Percentiles rank a stretch among this genome's conserved stretches.
phyloP scores from a whole-genome alignment of 2,797 vertebrate genomes.

The Natrix natrix region DNA sequence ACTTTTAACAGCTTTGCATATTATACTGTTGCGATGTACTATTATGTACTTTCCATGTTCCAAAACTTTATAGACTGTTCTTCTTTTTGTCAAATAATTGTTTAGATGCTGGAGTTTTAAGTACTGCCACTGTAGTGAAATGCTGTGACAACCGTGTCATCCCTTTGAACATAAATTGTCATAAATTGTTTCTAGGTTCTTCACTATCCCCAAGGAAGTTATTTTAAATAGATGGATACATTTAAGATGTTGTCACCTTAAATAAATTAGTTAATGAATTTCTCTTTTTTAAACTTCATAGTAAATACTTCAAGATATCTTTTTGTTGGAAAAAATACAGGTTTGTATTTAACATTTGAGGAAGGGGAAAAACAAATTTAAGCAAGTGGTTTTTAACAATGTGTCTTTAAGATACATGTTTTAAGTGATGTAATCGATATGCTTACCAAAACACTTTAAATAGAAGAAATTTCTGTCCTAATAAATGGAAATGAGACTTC shows the following conservation, averaged over 20 bases:
- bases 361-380: constrained; percentile 31
- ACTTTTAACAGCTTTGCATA: constrained; percentile 51
- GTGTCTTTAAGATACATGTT: constrained; percentile 10
- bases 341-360: constrained; percentile 8
- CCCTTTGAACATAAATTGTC: constrained; percentile 46
- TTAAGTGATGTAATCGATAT: not conserved
- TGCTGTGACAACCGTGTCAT: constrained; percentile 49
- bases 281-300: constrained; percentile 52
- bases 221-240: constrained; percentile 35
- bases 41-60: constrained; percentile 50
- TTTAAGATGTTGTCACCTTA: constrained; percentile 49
- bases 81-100: constrained; percentile 50
- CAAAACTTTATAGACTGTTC: constrained; percentile 53
- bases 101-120: constrained; percentile 44
- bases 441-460: not conserved
- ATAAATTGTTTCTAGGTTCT: constrained; percentile 45
- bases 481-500: not conserved
- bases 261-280: constrained; percentile 60
- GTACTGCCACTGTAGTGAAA: constrained; percentile 49
- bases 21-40: constrained; percentile 42
- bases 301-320: constrained; percentile 47
- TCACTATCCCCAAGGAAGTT: constrained; percentile 43
- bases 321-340: constrained; percentile 38
- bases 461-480: not conserved
- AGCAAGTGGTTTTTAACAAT: constrained; percentile 25